Percentiles rank a stretch among this genome's conserved stretches.
Evolutionary conservation across 2,113 vertebrate species (phyloP).

Genomic region (Castor canadensis): DNA sequence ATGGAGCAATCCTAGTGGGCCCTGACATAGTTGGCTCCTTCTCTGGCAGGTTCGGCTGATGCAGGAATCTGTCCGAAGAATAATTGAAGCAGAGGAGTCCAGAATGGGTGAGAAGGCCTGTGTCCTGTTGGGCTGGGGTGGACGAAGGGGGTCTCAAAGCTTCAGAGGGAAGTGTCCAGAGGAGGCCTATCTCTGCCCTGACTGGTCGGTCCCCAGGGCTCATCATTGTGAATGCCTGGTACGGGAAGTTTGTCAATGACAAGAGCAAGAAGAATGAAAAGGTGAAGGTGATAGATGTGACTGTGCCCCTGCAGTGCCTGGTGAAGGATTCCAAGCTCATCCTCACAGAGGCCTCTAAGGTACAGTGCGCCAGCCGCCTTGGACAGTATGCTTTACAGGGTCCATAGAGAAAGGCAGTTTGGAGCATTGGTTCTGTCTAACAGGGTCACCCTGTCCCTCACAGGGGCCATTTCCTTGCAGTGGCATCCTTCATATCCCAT

Average conservation of each 20-base stretch:
- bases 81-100: slow-evolving; percentile 96
- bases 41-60: slow-evolving; percentile 93
- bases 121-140: background rate
- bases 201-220: slow-evolving; percentile 85
- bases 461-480: fast-evolving
- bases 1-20: fast-evolving
- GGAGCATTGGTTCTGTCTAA: background rate
- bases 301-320: slow-evolving; percentile 97
- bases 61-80: slow-evolving; percentile 98
- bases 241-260: slow-evolving; percentile 98
- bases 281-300: slow-evolving; percentile 97
- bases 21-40: fast-evolving
- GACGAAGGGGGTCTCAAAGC: background rate
- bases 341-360: slow-evolving; percentile 97
- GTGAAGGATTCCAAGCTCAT: slow-evolving; percentile 99
- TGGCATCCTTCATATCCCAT: fast-evolving
- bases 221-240: slow-evolving; percentile 98
- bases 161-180: fast-evolving
- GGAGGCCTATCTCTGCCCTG: background rate
- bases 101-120: slow-evolving; percentile 91
- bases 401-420: background rate
- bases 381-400: background rate
- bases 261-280: slow-evolving; percentile 93
- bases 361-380: slow-evolving; percentile 59
- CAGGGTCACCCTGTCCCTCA: background rate